A percentile compares a stretch with the other conserved stretches of the same genome.
Conservation (phyloP, 1,140 invertebrate species). For the Potamilus streckersoni region DNA sequence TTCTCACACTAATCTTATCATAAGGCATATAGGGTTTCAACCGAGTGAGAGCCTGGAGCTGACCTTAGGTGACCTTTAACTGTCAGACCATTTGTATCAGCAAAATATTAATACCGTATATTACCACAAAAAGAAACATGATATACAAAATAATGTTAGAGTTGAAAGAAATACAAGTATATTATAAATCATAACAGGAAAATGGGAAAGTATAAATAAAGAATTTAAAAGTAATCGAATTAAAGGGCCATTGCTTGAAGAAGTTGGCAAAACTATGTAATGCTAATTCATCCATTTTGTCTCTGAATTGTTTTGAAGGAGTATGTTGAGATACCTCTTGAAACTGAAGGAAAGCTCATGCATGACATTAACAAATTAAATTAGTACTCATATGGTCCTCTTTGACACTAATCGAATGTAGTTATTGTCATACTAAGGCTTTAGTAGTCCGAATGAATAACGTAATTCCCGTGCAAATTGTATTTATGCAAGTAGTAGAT, state of each 20-base stretch:
- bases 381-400: neutral
- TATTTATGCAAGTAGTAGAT: neutral
- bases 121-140: too few relatives aligned
- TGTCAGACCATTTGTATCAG: too few relatives aligned
- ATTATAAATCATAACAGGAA: too few relatives aligned
- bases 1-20: too few relatives aligned
- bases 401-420: neutral
- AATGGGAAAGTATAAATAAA: neutral
- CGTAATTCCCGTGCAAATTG: neutral
- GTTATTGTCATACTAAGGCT: neutral
- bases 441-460: neutral
- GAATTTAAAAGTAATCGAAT: conserved; percentile 5
- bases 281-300: neutral
- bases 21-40: too few relatives aligned
- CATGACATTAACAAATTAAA: neutral
- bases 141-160: too few relatives aligned
- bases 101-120: too few relatives aligned
- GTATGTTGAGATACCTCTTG: conserved; percentile 3
- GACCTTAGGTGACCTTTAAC: too few relatives aligned
- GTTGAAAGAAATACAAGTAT: too few relatives aligned
- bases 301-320: neutral
- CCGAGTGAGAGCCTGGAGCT: too few relatives aligned
- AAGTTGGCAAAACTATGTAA: neutral
- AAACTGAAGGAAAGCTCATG: neutral
- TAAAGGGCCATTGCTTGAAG: conserved; percentile 2